These are phyloP conservation scores for Habropoda laboriosa DNA, from an alignment of 1,140 invertebrate species.

Conservation along the genomic window DNA sequence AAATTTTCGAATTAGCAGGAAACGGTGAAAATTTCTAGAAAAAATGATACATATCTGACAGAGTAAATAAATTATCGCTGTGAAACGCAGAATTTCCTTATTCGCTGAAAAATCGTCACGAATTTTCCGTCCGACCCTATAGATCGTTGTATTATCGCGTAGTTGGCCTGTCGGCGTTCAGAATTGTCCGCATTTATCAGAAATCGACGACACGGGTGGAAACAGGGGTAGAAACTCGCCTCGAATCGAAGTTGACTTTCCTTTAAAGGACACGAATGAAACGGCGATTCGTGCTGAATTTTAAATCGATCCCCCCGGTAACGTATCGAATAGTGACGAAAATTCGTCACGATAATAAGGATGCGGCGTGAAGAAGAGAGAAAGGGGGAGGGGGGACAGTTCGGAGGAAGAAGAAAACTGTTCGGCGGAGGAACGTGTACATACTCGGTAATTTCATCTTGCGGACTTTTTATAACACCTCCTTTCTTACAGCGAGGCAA, in stretches of 20 bases:
- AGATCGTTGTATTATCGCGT: slow-evolving; percentile 62
- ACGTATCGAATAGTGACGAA: slow-evolving; percentile 37
- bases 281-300: slow-evolving; percentile 61
- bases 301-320: slow-evolving; percentile 53
- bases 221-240: neutral
- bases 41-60: too few relatives aligned
- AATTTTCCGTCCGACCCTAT: too few relatives aligned
- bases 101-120: too few relatives aligned
- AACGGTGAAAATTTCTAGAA: too few relatives aligned
- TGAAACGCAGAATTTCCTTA: too few relatives aligned
- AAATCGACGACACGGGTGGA: slow-evolving; percentile 46
- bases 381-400: too few relatives aligned
- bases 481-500: slow-evolving; percentile 35
- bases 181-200: slow-evolving; percentile 72
- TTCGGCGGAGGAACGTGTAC: slow-evolving; percentile 11
- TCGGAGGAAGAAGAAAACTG: neutral
- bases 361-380: neutral
- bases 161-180: slow-evolving; percentile 60
- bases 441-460: slow-evolving; percentile 51
- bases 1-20: too few relatives aligned
- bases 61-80: too few relatives aligned
- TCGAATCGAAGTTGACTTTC: slow-evolving; percentile 58
- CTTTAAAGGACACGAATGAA: slow-evolving; percentile 62
- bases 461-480: slow-evolving; percentile 29
- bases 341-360: slow-evolving; percentile 43